Evolutionary conservation across 2,113 vertebrate species (phyloP).

Genomic region (Otis tarda): DNA sequence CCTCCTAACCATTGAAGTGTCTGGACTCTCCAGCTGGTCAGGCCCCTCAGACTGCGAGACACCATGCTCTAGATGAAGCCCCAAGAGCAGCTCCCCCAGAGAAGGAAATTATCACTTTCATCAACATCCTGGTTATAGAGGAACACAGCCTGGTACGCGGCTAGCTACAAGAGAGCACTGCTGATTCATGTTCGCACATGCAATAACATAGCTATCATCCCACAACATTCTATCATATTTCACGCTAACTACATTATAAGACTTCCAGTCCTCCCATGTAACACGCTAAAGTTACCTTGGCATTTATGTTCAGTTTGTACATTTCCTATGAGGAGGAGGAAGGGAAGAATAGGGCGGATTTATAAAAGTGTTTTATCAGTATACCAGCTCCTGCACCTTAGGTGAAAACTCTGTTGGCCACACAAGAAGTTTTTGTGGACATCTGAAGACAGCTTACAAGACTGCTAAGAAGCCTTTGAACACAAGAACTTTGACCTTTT

Average conservation of each 20-base stretch:
- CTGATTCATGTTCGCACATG: background rate
- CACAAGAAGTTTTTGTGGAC: background rate
- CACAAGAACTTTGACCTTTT: background rate
- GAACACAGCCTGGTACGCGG: rapidly evolving
- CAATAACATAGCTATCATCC: background rate
- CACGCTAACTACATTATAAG: rapidly evolving
- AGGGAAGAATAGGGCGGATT: background rate
- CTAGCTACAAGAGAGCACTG: background rate
- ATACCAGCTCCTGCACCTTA: background rate
- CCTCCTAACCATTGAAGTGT: background rate
- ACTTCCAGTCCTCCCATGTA: rapidly evolving
- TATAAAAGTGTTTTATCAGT: background rate
- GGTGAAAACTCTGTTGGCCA: background rate
- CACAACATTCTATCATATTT: background rate
- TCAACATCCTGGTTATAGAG: background rate
- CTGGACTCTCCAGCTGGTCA: background rate
- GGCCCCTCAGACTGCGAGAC: rapidly evolving
- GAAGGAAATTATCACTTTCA: background rate
- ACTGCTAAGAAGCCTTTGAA: background rate
- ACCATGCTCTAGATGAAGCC: background rate
- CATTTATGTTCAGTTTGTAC: background rate
- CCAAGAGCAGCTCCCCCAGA: background rate
- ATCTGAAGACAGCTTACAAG: background rate
- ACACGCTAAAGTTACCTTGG: background rate
- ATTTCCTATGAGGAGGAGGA: background rate